Evolutionary conservation across 2,888 invertebrate species (phyloP).

Genomic region (Coleophora deauratella): DNA sequence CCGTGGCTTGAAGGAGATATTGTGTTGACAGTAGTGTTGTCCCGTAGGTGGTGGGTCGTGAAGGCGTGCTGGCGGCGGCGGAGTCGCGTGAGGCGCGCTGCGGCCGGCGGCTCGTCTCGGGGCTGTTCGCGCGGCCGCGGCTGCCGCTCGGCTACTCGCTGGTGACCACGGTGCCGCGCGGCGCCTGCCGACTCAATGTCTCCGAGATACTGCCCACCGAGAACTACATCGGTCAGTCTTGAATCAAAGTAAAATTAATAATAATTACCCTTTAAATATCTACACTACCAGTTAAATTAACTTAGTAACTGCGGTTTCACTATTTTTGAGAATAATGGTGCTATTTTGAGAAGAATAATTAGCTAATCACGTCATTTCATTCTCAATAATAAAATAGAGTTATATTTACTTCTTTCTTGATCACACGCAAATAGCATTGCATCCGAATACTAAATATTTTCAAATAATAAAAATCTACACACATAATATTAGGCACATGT

Average conservation of each 20-base stretch:
- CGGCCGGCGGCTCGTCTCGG: slow-evolving; percentile 82
- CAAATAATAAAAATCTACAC: too few relatives aligned
- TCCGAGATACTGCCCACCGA: slow-evolving; percentile 86
- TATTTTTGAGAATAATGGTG: too few relatives aligned
- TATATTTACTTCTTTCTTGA: too few relatives aligned
- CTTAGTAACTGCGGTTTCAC: too few relatives aligned
- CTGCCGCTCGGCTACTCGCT: slow-evolving; percentile 88
- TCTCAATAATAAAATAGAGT: too few relatives aligned
- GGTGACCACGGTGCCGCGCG: slow-evolving; percentile 87
- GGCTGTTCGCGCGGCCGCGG: slow-evolving; percentile 87
- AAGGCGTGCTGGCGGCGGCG: slow-evolving; percentile 84
- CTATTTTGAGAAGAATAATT: too few relatives aligned
- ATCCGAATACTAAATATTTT: too few relatives aligned
- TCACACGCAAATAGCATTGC: too few relatives aligned
- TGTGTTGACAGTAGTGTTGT: slow-evolving; percentile 1
- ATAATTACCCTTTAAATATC: neutral
- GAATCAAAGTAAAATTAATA: neutral
- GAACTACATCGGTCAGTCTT: slow-evolving; percentile 84
- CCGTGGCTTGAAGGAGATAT: too few relatives aligned
- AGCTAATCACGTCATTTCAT: too few relatives aligned
- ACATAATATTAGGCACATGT: too few relatives aligned
- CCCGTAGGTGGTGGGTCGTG: slow-evolving; percentile 86
- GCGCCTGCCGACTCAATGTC: slow-evolving; percentile 90
- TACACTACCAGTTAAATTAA: neutral
- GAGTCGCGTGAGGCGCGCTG: slow-evolving; percentile 55